A percentile compares a stretch with the other conserved stretches of the same genome.
phyloP scores from a whole-genome alignment of 1,140 invertebrate species.

The Plectus sambesii region DNA sequence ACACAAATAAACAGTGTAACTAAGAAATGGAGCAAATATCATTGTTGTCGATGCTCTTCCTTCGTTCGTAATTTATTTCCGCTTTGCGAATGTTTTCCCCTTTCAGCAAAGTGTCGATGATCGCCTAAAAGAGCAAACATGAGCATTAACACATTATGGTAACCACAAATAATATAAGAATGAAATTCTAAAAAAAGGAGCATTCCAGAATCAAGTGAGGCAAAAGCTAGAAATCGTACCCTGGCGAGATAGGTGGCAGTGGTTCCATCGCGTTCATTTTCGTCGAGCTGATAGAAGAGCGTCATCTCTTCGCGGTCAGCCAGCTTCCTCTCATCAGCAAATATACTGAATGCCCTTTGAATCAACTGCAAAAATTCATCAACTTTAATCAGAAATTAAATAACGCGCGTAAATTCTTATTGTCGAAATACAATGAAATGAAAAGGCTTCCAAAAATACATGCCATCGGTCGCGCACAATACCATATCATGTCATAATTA shows the following conservation, averaged over 20 bases:
- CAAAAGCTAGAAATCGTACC: too few relatives aligned
- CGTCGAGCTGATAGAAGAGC: slow-evolving; percentile 38
- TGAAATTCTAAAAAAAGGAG: too few relatives aligned
- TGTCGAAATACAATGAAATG: slow-evolving; percentile 6
- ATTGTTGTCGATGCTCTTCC: too few relatives aligned
- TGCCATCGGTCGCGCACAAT: not conserved
- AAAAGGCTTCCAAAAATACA: slow-evolving; percentile 1
- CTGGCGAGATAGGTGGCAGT: slow-evolving; percentile 33
- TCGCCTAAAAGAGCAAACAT: slow-evolving; percentile 20
- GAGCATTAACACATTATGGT: slow-evolving; percentile 10
- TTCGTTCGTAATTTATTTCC: too few relatives aligned
- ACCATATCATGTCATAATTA: slow-evolving; percentile 3
- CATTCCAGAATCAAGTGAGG: too few relatives aligned
- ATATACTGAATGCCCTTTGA: slow-evolving; percentile 32
- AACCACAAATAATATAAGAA: not conserved
- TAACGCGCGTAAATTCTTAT: too few relatives aligned
- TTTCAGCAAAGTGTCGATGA: slow-evolving; percentile 32
- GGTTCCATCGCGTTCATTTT: slow-evolving; percentile 20
- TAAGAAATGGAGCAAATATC: too few relatives aligned
- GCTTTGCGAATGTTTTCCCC: slow-evolving; percentile 29
- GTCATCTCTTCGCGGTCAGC: slow-evolving; percentile 30
- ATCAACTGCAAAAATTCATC: slow-evolving; percentile 32
- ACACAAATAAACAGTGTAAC: too few relatives aligned
- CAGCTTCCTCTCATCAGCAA: slow-evolving; percentile 30
- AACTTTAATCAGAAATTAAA: slow-evolving; percentile 5